These are phyloP conservation scores for Trachythela sp. DNA, from an alignment of 64 coral and sea anemone genomes.

Conservation along the genomic window DNA sequence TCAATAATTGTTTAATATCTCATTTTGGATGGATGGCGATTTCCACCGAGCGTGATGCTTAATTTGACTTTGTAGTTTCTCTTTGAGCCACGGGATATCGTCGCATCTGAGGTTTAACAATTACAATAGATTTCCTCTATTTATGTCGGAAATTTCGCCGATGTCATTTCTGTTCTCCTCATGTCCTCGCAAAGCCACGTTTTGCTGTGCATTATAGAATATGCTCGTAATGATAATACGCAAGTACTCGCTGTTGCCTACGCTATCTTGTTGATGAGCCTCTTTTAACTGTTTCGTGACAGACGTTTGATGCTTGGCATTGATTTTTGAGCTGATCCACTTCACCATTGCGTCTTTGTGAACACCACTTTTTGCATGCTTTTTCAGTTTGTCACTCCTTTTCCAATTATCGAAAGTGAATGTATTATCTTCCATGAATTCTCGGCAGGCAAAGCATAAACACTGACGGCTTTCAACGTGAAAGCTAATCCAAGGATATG, in stretches of 20 bases:
- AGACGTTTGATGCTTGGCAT: slow-evolving; percentile 19
- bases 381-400: slow-evolving; percentile 17
- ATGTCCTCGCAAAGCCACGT: neutral
- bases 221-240: neutral
- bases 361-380: slow-evolving; percentile 27
- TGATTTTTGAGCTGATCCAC: slow-evolving; percentile 27
- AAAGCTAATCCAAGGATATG: slow-evolving; percentile 15
- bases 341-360: slow-evolving; percentile 33
- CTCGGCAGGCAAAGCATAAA: slow-evolving; percentile 2
- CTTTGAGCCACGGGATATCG: neutral
- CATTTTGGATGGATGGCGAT: slow-evolving; percentile 56
- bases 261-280: neutral
- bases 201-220: neutral
- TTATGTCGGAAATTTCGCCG: neutral
- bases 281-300: slow-evolving; percentile 5
- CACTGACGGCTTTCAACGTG: neutral
- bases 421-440: slow-evolving; percentile 30
- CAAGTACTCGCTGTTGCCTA: neutral
- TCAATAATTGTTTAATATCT: slow-evolving; percentile 53
- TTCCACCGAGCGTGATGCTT: slow-evolving; percentile 37
- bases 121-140: neutral
- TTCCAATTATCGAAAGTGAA: slow-evolving; percentile 45
- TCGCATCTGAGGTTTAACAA: neutral
- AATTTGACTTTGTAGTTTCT: slow-evolving; percentile 40
- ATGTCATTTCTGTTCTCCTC: neutral